These are phyloP conservation scores for Falco columbarius DNA, from an alignment of 2,797 vertebrate genomes.

Conservation along the genomic window DNA sequence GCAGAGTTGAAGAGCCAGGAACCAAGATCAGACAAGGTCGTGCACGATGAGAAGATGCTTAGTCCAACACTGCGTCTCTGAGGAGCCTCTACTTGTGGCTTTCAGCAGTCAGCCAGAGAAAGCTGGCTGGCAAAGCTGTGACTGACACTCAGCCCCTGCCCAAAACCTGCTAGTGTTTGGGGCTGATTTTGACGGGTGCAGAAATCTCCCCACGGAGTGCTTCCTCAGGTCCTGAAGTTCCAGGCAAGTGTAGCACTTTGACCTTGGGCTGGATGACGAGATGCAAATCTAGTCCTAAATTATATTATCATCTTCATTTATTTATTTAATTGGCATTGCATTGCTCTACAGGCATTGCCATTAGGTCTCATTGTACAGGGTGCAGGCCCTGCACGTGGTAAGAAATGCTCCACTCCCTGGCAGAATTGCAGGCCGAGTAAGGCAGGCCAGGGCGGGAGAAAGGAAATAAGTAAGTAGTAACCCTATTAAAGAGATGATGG, in stretches of 20 bases:
- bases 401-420: constrained; percentile 32
- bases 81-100: not conserved
- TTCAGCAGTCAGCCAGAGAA: not conserved
- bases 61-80: not conserved
- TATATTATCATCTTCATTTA: constrained; percentile 18
- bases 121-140: rapidly evolving
- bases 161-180: not conserved
- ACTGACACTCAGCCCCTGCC: not conserved
- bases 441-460: constrained; percentile 53
- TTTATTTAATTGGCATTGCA: constrained; percentile 56
- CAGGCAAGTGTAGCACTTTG: not conserved
- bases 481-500: constrained; percentile 58
- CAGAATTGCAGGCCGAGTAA: constrained; percentile 43
- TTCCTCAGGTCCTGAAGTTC: not conserved
- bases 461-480: constrained; percentile 57
- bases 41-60: rapidly evolving
- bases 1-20: not conserved
- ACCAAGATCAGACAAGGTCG: not conserved
- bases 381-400: constrained; percentile 39
- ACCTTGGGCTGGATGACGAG: constrained; percentile 18
- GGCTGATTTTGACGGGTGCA: not conserved
- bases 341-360: constrained; percentile 15
- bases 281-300: constrained; percentile 2
- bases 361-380: constrained; percentile 29
- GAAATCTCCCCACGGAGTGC: rapidly evolving